phyloP scores from a whole-genome alignment of 2,797 vertebrate species.

The Australoheros facetus region DNA sequence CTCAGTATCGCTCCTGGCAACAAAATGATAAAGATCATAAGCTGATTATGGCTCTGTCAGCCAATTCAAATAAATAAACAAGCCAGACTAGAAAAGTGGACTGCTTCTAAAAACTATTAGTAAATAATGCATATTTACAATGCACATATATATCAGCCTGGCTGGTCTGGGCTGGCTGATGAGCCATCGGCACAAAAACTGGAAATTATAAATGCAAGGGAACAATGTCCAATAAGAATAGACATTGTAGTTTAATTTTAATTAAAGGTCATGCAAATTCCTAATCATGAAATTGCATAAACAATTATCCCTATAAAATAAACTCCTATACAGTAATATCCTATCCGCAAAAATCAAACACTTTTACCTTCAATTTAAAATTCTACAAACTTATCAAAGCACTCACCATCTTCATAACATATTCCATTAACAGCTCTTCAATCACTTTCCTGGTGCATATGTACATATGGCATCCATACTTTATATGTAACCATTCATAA shows the following conservation, averaged over 20 bases:
- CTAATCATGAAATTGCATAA: background rate
- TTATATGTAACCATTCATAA: constrained; percentile 50
- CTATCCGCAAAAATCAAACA: background rate
- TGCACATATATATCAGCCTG: background rate
- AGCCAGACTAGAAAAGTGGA: constrained; percentile 17
- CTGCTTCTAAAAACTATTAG: constrained; percentile 20
- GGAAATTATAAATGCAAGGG: constrained; percentile 4
- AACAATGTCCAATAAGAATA: background rate
- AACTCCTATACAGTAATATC: background rate
- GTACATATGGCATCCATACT: constrained; percentile 40
- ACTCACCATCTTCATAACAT: constrained; percentile 12
- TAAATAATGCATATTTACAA: constrained; percentile 18
- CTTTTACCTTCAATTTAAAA: constrained; percentile 12
- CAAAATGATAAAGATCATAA: constrained; percentile 66
- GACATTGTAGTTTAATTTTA: background rate
- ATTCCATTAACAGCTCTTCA: constrained; percentile 33
- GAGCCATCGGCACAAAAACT: constrained; percentile 17
- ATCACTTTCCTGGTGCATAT: constrained; percentile 34
- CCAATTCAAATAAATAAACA: constrained; percentile 66
- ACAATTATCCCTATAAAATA: background rate
- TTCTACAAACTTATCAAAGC: constrained; percentile 46
- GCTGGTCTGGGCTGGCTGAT: constrained; percentile 2
- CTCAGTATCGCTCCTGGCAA: constrained; percentile 40
- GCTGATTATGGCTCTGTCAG: constrained; percentile 61
- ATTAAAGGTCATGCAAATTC: background rate